A percentile compares a stretch with the other conserved stretches of the same genome.
These are phyloP conservation scores for Epicauta chinensis DNA, from an alignment of 1,140 invertebrate species.

Conservation along the genomic window DNA sequence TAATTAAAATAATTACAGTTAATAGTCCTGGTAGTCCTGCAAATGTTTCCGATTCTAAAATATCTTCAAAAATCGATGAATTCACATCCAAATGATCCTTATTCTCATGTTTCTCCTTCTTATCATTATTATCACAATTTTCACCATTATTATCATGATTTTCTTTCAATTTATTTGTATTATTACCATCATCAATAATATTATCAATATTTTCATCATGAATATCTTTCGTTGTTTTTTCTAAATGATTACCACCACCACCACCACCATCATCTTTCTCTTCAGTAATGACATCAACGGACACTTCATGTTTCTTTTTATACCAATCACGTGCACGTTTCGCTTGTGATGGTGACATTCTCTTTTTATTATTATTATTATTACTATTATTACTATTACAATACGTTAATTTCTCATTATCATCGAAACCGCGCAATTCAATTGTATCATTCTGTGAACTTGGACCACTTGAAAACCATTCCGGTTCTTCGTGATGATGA, in stretches of 20 bases:
- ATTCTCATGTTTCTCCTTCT: too few relatives aligned
- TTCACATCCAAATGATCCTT: conserved; percentile 35
- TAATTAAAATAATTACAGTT: conserved; percentile 44
- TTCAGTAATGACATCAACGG: not conserved
- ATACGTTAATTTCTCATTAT: conserved; percentile 42
- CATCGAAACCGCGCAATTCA: conserved; percentile 86
- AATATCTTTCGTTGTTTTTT: too few relatives aligned
- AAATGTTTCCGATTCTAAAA: conserved; percentile 60
- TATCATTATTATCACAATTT: conserved; percentile 37
- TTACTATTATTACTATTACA: too few relatives aligned
- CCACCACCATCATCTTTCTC: conserved; percentile 3
- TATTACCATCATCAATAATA: not conserved
- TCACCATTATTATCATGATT: conserved; percentile 14
- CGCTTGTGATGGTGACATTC: conserved; percentile 43
- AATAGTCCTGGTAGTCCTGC: conserved; percentile 50
- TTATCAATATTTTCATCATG: not conserved
- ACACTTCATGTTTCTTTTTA: conserved; percentile 26
- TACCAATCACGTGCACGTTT: conserved; percentile 37
- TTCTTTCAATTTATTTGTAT: not conserved
- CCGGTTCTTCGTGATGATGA: not conserved
- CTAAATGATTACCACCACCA: not conserved
- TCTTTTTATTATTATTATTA: conserved; percentile 39
- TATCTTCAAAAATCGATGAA: conserved; percentile 65
- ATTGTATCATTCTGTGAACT: conserved; percentile 90
- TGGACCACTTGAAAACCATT: conserved; percentile 75